These are phyloP conservation scores for Pterois miles DNA, from an alignment of 2,797 vertebrate species.

Conservation along the genomic window DNA sequence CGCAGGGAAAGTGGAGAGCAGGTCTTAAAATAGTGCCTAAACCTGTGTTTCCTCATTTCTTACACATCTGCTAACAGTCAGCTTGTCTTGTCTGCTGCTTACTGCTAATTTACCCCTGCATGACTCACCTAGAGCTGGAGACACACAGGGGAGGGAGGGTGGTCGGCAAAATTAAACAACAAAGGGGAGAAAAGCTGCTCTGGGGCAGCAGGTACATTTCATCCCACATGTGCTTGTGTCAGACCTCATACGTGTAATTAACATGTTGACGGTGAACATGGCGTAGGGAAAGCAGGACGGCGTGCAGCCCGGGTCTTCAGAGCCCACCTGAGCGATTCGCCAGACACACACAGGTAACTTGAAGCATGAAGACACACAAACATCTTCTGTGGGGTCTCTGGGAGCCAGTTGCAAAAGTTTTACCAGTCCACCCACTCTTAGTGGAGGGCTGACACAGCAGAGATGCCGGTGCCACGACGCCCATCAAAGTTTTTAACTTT, in stretches of 20 bases:
- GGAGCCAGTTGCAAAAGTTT: constrained; percentile 28
- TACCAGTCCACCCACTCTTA: neutral
- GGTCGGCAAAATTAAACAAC: constrained; percentile 55
- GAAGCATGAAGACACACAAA: constrained; percentile 25
- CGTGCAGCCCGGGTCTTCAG: constrained; percentile 29
- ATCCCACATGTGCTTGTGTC: constrained; percentile 64
- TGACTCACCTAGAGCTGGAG: constrained; percentile 57
- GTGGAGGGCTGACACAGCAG: neutral
- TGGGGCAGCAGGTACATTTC: constrained; percentile 59
- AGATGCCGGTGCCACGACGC: neutral
- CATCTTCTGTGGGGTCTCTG: constrained; percentile 7
- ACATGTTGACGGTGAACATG: constrained; percentile 63
- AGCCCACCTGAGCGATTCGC: constrained; percentile 55
- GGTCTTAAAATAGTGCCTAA: constrained; percentile 45
- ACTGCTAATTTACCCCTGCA: constrained; percentile 59
- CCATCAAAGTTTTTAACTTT: neutral
- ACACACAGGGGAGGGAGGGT: constrained; percentile 39
- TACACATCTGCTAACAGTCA: constrained; percentile 73
- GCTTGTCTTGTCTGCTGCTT: constrained; percentile 62
- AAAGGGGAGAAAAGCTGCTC: constrained; percentile 15
- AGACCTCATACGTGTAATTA: constrained; percentile 61
- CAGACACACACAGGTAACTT: constrained; percentile 47
- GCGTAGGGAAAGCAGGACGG: neutral
- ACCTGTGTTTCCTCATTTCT: constrained; percentile 66
- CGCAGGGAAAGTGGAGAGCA: constrained; percentile 8